These are phyloP conservation scores for Micronisus gabar DNA, from an alignment of 2,113 vertebrate species.

Conservation along the genomic window DNA sequence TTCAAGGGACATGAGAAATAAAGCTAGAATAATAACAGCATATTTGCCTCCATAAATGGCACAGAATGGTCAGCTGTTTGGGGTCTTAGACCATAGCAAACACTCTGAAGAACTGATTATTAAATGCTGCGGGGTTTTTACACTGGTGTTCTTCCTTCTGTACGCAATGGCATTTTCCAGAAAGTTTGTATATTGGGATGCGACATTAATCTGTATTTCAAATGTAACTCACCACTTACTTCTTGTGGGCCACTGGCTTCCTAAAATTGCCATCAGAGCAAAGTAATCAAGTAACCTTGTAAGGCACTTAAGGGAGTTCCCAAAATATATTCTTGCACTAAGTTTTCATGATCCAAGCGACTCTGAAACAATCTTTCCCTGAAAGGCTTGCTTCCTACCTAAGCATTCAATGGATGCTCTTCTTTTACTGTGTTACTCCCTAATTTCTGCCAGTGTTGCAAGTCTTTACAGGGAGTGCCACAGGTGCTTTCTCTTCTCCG, in stretches of 20 bases:
- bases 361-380: not conserved
- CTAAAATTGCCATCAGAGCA: not conserved
- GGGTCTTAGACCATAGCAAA: not conserved
- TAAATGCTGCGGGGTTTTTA: not conserved
- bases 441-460: not conserved
- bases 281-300: not conserved
- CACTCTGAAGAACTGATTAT: not conserved
- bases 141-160: not conserved
- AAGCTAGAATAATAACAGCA: not conserved
- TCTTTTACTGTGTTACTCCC: not conserved
- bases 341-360: not conserved
- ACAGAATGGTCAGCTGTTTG: not conserved
- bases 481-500: not conserved
- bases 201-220: not conserved
- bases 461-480: not conserved
- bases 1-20: not conserved
- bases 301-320: not conserved
- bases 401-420: not conserved
- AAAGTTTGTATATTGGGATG: not conserved
- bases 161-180: not conserved
- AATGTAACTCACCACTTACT: not conserved
- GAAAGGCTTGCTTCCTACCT: not conserved
- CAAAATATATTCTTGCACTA: not conserved
- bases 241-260: not conserved
- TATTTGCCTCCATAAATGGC: not conserved